A percentile compares a stretch with the other conserved stretches of the same genome.
phyloP scores from a whole-genome alignment of 2,888 invertebrate genomes.

The Hipparchia semele region DNA sequence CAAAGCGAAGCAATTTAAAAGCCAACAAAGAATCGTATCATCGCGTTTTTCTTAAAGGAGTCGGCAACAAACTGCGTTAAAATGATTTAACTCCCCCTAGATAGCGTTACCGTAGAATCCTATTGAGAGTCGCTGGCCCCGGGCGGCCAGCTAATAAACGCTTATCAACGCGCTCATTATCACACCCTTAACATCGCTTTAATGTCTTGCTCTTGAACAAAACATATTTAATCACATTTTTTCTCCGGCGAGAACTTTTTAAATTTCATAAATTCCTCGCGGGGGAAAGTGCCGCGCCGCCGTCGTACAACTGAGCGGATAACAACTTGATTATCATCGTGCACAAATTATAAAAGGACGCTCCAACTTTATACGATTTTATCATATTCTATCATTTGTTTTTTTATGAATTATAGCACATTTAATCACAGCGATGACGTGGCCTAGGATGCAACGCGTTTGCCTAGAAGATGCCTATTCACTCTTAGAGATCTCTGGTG shows the following conservation, averaged over 20 bases:
- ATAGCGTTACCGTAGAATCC: conserved; percentile 71
- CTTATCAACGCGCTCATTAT: conserved; percentile 83
- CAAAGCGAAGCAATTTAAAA: conserved; percentile 62
- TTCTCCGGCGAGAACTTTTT: conserved; percentile 72
- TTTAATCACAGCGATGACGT: no score
- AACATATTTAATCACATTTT: conserved; percentile 84
- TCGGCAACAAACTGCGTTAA: conserved; percentile 75
- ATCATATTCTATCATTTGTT: conserved; percentile 19
- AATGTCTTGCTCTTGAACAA: conserved; percentile 84
- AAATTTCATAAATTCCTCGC: conserved; percentile 70
- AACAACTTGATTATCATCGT: conserved; percentile 42
- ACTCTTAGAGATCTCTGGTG: no score
- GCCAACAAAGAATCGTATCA: conserved; percentile 65
- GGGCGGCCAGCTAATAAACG: conserved; percentile 79
- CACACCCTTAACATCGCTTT: conserved; percentile 84
- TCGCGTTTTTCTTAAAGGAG: conserved; percentile 70
- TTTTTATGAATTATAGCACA: no score
- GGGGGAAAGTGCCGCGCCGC: conserved; percentile 35
- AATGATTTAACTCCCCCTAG: conserved; percentile 81
- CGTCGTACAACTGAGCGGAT: conserved; percentile 43
- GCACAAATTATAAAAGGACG: conserved; percentile 35
- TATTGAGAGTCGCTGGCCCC: conserved; percentile 67
- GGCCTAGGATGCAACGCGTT: no score
- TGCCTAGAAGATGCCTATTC: no score
- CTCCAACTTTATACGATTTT: conserved; percentile 17